Base-by-base conservation (phyloP, 2,888 invertebrate genomes). In the Leptinotarsa haldemani region DNA sequence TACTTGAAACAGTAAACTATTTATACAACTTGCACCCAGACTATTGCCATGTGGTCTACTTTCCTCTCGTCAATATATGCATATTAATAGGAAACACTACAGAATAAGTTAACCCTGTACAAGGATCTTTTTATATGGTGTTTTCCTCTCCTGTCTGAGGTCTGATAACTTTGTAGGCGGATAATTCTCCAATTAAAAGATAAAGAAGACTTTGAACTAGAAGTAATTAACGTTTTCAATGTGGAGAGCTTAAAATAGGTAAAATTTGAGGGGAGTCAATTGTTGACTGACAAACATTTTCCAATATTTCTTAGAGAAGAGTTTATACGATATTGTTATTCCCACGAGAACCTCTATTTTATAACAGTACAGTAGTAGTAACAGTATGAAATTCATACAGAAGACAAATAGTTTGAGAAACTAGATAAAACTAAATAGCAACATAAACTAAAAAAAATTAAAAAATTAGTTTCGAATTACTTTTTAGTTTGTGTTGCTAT, bases 21-120 rank as follows among this genome's bases (percentile, higher is more conserved):
- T 18, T 2, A 16, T 52, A 12, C 52, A 56, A 3, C 56, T 15
- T 25, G 50, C 71, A 47, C 71, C 30, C 56, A 20, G 47, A 71
- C 71, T 71, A 71, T 66, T 48, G 52, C 56, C 71, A 58, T 67
- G 48, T 25, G 56, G 22, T 56, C 18, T 16, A 70, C 56, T 70
- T 58, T 65, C 65, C 47, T 61, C 52, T 16, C 25, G 58, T 63
- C 66, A 46, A 70, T 73, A 70, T 66, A 66, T 70, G 70, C 58
- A 65, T 74, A 66, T 70, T 74, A 74, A 74, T 74, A 66, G 70
- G 53, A 74, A 40, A 47, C 74, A 74, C 74, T 74, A 74, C 50
- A 74, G 65, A 58, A 65, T 70, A n/a, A 40, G 74, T 74, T 74
- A 74, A 74, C 74, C 74, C 70, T 67, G 58, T 61, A 70, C 67